Evolutionary conservation across 1,140 invertebrate species (phyloP).

Genomic region (Drosophila nebulosa): DNA sequence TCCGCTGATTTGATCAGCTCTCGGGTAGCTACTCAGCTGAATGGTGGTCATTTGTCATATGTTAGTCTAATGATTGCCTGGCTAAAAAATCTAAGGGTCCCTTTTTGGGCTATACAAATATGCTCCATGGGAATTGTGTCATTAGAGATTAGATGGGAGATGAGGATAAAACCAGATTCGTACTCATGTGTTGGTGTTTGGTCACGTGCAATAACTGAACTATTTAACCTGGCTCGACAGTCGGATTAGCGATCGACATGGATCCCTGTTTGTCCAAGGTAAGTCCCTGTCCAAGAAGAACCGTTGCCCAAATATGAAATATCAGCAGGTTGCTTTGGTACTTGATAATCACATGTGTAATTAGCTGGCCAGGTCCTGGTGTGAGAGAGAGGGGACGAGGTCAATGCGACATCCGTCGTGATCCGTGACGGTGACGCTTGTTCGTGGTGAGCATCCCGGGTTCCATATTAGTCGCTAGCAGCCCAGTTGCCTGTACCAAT

Average conservation of each 20-base stretch:
- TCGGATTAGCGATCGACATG: constrained; percentile 35
- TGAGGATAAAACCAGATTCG: not conserved
- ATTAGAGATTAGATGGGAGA: constrained; percentile 31
- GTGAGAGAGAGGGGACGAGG: not conserved
- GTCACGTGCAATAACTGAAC: constrained; percentile 41
- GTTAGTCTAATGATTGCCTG: constrained; percentile 16
- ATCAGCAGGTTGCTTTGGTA: constrained; percentile 49
- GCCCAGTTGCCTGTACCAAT: constrained; percentile 1
- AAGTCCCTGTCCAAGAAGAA: constrained; percentile 11
- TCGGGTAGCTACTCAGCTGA: constrained; percentile 9
- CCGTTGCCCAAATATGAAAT: constrained; percentile 20
- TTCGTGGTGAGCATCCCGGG: constrained; percentile 57
- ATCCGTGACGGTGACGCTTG: constrained; percentile 26
- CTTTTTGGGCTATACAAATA: constrained; percentile 14
- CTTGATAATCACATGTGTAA: constrained; percentile 49
- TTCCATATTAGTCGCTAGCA: constrained; percentile 46
- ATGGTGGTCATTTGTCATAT: constrained; percentile 49
- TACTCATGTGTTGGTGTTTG: not conserved
- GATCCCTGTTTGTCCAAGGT: constrained; percentile 5
- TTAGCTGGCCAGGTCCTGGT: constrained; percentile 47
- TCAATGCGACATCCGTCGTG: constrained; percentile 26
- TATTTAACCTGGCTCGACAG: constrained; percentile 49
- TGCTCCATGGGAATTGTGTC: constrained; percentile 57
- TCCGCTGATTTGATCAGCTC: not conserved
- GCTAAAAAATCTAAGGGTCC: constrained; percentile 38